These are phyloP conservation scores for Cybosia mesomella DNA, from an alignment of 2,888 invertebrate species.

Conservation along the genomic window DNA sequence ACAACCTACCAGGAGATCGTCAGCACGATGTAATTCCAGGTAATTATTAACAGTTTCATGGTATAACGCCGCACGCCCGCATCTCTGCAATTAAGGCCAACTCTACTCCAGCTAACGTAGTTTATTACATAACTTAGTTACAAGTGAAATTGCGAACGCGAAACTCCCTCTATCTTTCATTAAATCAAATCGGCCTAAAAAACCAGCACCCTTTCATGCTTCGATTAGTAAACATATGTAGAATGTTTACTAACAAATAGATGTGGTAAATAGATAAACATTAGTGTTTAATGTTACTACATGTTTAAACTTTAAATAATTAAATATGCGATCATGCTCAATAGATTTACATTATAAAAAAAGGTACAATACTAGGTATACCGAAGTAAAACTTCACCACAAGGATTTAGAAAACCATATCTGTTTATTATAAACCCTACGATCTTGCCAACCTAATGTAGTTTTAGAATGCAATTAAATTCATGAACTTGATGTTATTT, in stretches of 20 bases:
- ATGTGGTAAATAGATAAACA: background rate
- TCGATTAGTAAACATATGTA: slow-evolving; percentile 36
- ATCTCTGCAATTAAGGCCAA: slow-evolving; percentile 36
- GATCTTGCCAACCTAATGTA: slow-evolving; percentile 2
- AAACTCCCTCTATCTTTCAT: slow-evolving; percentile 46
- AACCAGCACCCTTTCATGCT: slow-evolving; percentile 60
- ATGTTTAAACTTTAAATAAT: background rate
- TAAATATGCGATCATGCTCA: background rate
- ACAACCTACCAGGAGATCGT: slow-evolving; percentile 51
- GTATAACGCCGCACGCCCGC: slow-evolving; percentile 54
- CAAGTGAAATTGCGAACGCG: slow-evolving; percentile 58
- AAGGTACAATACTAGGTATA: background rate
- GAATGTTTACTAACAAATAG: background rate
- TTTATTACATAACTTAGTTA: slow-evolving; percentile 58
- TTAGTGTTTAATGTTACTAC: background rate
- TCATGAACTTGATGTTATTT: slow-evolving; percentile 38
- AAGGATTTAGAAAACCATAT: background rate
- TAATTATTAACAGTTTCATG: slow-evolving; percentile 72
- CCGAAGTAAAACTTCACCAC: background rate
- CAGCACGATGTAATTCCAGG: slow-evolving; percentile 72
- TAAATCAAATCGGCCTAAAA: slow-evolving; percentile 60
- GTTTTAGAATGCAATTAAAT: slow-evolving; percentile 1
- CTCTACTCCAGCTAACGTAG: slow-evolving; percentile 49
- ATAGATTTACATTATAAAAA: background rate
- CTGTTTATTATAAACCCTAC: background rate